Base-by-base conservation (phyloP, 2,113 vertebrate genomes). In the Maccullochella peelii region DNA sequence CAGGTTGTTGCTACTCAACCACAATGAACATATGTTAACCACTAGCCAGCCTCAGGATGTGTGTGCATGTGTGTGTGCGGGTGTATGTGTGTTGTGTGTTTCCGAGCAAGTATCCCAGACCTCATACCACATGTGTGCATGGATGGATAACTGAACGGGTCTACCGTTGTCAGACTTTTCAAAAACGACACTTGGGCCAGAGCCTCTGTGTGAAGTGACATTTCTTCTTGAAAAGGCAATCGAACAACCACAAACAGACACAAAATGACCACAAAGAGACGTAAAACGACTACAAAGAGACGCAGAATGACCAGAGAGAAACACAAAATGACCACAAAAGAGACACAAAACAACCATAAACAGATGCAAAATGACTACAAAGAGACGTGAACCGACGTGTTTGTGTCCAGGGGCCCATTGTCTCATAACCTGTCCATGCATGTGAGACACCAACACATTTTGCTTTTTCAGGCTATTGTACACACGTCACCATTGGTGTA, bases 1-100 rank as follows among this genome's bases (percentile, higher is more conserved):
- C 84, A 90, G 72, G 84, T 88, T 85, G 83, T 74, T 89, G 81
- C 80, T 57, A 68, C 68, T 80, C 78, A 77, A 74, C 73, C 71
- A 79, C 25, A 5, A 21, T 40, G 79, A 82, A 79, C 79, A 83
- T 65, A 59, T 80, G 75, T 77, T 55, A 68, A 61, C 33, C 27
- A 80, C 79, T 69, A 57, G 73, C 55, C 75, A 73, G 85, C 77
- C 88, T 90, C 75, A 66, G 86, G 84, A 55, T 84, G 50, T 59
- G 59, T 76, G 75, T 80, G 79, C 18, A 12, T 36, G 30, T 68
- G 30, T 70, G 21, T 44, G 40, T 27, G 62, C 0, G 52, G 1
- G 18, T 55, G 15, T 18, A 23, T 81, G 72, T 79, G 49, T 71
- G 65, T 63, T 52, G 42, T 49, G n/a, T 61, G 44, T 66, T 52